Evolutionary conservation across 2,113 vertebrate genomes (phyloP).

Genomic region (Hippocampus zosterae): DNA sequence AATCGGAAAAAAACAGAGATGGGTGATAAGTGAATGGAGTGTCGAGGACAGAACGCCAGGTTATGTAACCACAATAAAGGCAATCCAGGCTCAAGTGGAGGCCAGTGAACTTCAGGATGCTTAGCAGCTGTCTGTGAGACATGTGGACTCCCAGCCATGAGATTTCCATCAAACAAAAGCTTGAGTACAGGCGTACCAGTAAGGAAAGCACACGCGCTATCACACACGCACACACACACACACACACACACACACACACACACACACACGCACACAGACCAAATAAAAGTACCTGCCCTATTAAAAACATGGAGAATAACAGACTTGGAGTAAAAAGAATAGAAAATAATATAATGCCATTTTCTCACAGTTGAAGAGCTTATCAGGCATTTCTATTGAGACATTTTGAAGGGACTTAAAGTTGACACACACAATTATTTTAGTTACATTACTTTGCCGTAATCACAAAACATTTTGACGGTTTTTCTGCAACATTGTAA

Average conservation of each 20-base stretch:
- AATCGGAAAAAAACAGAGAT: slow-evolving; percentile 16
- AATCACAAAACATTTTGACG: neutral
- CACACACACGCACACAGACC: neutral
- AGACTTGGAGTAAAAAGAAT: slow-evolving; percentile 13
- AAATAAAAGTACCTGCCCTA: slow-evolving; percentile 46
- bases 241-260: too few relatives aligned
- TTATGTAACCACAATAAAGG: slow-evolving; percentile 72
- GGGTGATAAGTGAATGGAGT: slow-evolving; percentile 11
- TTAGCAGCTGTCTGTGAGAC: slow-evolving; percentile 69
- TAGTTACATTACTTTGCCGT: neutral
- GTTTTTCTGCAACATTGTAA: neutral
- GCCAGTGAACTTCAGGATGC: slow-evolving; percentile 64
- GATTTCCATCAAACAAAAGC: slow-evolving; percentile 71
- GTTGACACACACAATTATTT: neutral
- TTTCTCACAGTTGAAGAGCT: neutral
- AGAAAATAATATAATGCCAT: neutral
- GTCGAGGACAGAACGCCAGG: slow-evolving; percentile 48
- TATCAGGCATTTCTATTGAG: neutral
- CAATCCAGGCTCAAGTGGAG: slow-evolving; percentile 70
- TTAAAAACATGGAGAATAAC: slow-evolving; percentile 42
- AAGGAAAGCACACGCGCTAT: slow-evolving; percentile 44
- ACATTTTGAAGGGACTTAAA: neutral
- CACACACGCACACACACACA: too few relatives aligned
- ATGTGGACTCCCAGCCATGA: slow-evolving; percentile 69
- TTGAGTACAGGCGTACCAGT: slow-evolving; percentile 57